Conservation (phyloP, 2,113 vertebrate species). For the Anthoscopus minutus region DNA sequence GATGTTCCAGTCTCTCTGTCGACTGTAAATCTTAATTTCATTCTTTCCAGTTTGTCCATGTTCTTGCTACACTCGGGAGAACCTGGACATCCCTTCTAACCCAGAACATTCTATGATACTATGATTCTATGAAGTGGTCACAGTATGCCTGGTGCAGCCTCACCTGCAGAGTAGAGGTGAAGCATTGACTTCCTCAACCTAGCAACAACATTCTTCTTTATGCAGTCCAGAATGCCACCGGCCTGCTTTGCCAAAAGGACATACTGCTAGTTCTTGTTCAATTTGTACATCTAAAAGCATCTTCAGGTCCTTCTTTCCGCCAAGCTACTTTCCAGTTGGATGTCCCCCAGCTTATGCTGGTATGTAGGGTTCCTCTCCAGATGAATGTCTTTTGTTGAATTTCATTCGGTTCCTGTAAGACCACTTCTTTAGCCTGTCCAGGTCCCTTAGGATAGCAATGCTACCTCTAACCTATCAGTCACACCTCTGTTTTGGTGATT, state of each 20-base stretch:
- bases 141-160: no score
- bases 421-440: background rate
- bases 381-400: background rate
- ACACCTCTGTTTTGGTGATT: background rate
- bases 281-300: background rate
- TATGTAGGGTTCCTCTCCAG: background rate
- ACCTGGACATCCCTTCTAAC: background rate
- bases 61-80: background rate
- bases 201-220: background rate
- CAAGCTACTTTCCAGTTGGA: background rate
- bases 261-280: background rate
- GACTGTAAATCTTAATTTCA: background rate
- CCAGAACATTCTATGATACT: background rate
- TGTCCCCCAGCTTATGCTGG: background rate
- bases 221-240: background rate
- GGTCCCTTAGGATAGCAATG: background rate
- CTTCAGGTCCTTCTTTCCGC: background rate
- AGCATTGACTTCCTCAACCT: background rate
- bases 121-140: background rate
- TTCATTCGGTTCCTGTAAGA: background rate
- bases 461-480: no score
- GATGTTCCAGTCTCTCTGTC: background rate
- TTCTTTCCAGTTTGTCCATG: background rate
- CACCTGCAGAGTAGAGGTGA: background rate
- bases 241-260: background rate